Conservation (phyloP, 2,888 invertebrate genomes). For the Clistopyga incitator region DNA sequence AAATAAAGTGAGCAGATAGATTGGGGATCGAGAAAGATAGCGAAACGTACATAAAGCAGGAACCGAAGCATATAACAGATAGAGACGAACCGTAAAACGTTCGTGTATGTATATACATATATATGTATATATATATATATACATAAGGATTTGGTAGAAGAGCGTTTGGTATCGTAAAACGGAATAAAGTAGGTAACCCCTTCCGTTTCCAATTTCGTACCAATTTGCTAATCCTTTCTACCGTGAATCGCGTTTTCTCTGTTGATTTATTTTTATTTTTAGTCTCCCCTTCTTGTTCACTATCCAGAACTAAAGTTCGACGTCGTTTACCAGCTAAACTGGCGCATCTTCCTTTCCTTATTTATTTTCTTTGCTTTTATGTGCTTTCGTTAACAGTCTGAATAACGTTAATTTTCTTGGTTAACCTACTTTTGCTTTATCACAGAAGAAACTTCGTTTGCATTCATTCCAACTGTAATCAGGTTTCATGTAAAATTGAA, state of each 20-base stretch:
- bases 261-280: conserved; percentile 29
- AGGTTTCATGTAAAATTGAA: neutral
- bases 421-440: neutral
- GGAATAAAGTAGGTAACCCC: conserved; percentile 63
- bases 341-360: neutral
- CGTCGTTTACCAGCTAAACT: conserved; percentile 5
- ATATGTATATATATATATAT: conserved; percentile 22
- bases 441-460: neutral
- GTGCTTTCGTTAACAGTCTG: neutral
- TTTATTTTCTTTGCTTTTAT: neutral
- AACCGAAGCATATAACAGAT: conserved; percentile 30
- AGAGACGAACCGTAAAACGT: conserved; percentile 44
- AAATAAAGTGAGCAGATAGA: conserved; percentile 50
- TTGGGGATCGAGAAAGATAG: conserved; percentile 46
- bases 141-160: neutral
- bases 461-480: neutral
- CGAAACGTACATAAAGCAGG: conserved; percentile 41
- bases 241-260: conserved; percentile 57
- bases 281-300: neutral
- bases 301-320: conserved; percentile 23
- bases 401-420: neutral
- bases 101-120: conserved; percentile 20
- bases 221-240: conserved; percentile 64
- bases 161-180: conserved; percentile 62
- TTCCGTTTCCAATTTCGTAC: conserved; percentile 59